Evolutionary conservation across 2,888 invertebrate genomes (phyloP).

Genomic region (Cistogaster globosa): DNA sequence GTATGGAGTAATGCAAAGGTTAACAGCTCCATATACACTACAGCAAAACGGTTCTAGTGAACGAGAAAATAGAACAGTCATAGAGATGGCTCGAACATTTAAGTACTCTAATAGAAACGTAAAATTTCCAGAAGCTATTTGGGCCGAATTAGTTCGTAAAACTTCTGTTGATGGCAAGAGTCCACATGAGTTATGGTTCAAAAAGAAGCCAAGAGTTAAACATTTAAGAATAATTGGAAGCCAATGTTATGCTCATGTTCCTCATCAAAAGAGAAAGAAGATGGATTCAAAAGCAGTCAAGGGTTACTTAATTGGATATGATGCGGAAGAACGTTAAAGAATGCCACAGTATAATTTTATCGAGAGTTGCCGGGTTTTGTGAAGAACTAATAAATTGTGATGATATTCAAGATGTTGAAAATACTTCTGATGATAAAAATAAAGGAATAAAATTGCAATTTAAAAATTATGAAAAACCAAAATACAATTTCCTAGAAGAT

Average conservation of each 20-base stretch:
- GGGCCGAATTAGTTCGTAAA: not conserved
- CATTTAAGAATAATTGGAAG: too few species aligned
- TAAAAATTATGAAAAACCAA: constrained; percentile 5
- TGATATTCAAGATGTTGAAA: not conserved
- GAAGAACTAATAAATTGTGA: constrained; percentile 18
- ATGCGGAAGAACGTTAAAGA: not conserved
- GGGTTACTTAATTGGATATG: constrained; percentile 4
- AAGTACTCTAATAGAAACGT: not conserved
- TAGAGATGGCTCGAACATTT: not conserved
- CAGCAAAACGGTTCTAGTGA: constrained; percentile 54
- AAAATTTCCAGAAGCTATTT: too few species aligned
- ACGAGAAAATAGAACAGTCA: constrained; percentile 25
- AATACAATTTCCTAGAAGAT: not conserved
- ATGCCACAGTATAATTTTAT: not conserved
- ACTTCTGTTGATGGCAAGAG: too few species aligned
- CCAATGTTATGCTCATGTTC: too few species aligned
- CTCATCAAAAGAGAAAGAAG: not conserved
- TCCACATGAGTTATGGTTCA: too few species aligned
- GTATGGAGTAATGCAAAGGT: constrained; percentile 49
- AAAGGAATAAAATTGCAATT: constrained; percentile 6
- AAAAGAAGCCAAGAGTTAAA: too few species aligned
- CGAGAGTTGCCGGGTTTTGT: constrained; percentile 10
- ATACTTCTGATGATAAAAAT: not conserved
- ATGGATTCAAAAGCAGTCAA: constrained; percentile 1
- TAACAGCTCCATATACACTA: constrained; percentile 61